These are phyloP conservation scores for Crossocerus cetratus DNA, from an alignment of 2,888 invertebrate species.

Conservation along the genomic window DNA sequence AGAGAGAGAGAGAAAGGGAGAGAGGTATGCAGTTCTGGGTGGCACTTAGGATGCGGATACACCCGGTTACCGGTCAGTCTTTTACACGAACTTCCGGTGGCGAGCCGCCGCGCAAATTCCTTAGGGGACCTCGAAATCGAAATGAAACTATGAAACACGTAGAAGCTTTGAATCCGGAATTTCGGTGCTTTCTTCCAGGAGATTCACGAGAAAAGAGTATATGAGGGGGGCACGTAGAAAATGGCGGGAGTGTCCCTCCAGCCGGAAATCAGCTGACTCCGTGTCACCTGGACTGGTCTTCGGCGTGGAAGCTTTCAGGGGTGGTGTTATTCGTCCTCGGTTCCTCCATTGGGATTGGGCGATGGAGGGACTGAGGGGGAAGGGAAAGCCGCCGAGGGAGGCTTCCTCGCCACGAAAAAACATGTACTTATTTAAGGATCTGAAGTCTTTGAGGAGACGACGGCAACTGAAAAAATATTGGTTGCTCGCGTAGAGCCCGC, in stretches of 20 bases:
- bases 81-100: conserved; percentile 55
- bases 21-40: conserved; percentile 77
- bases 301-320: conserved; percentile 66
- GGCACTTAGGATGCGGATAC: conserved; percentile 75
- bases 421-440: conserved; percentile 64
- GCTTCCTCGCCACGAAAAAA: conserved; percentile 63
- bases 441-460: conserved; percentile 30
- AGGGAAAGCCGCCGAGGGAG: conserved; percentile 53
- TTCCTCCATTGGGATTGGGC: conserved; percentile 14
- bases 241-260: conserved; percentile 36
- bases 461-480: conserved; percentile 73
- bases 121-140: neutral
- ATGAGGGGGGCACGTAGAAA: neutral
- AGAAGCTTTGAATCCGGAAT: conserved; percentile 32
- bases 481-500: conserved; percentile 70
- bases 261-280: conserved; percentile 74
- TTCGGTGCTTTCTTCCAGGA: conserved; percentile 27
- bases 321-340: conserved; percentile 50
- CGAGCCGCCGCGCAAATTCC: neutral
- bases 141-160: too few relatives aligned
- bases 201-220: neutral
- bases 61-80: conserved; percentile 61
- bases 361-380: conserved; percentile 23
- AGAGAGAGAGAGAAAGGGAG: conserved; percentile 64
- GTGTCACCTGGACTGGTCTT: conserved; percentile 76